Evolutionary conservation across 2,888 invertebrate genomes (phyloP), one percentile per base, ranked within the genome.

Genomic region (Rotaria macrura): DNA sequence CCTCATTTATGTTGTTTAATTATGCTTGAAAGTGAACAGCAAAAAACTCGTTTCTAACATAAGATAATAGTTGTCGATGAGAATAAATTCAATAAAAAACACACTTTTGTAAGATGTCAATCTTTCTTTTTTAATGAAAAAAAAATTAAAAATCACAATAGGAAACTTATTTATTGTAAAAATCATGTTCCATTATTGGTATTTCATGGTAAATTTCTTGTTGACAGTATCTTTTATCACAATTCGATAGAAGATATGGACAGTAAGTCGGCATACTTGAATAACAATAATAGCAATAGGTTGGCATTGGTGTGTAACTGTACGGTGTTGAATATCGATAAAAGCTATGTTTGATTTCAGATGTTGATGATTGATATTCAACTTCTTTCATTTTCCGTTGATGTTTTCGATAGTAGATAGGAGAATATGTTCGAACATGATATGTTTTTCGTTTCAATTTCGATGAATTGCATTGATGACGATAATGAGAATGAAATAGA

Each of bases 21-120:
- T n/a, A 79, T 79, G 79, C 43, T 79, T n/a, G 79, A 79, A 79
- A 79, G 79, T 79, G 79, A 79, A 79, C 25, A 79, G 43, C 79
- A 79, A 23, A 12, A 43, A 79, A 25, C 43, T 43, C 40, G 79
- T 25, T 25, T 43, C 9, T 79, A 25, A 10, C 10, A 65, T 34
- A 65, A 54, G 25, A 54, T 17, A 49, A 49, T 49, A 1, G 17
- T 49, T 2, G 1, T 52, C 20, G 0, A 52, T 23, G 65, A 65
- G 34, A 65, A 34, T 65, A 25, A 20, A 49, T 49, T 17, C 17
- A 47, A 9, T 47, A 14, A 47, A 49, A 49, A 49, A 49, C 17
- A 49, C 4, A 49, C 9, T 49, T n/a, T n/a, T n/a, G n/a, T n/a
- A n/a, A n/a, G n/a, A n/a, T n/a, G n/a, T n/a, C n/a, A n/a, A n/a